Percentiles rank a stretch among this genome's conserved stretches.
Conservation (phyloP, 2,797 vertebrate species). For the Onychomys arenicola region DNA sequence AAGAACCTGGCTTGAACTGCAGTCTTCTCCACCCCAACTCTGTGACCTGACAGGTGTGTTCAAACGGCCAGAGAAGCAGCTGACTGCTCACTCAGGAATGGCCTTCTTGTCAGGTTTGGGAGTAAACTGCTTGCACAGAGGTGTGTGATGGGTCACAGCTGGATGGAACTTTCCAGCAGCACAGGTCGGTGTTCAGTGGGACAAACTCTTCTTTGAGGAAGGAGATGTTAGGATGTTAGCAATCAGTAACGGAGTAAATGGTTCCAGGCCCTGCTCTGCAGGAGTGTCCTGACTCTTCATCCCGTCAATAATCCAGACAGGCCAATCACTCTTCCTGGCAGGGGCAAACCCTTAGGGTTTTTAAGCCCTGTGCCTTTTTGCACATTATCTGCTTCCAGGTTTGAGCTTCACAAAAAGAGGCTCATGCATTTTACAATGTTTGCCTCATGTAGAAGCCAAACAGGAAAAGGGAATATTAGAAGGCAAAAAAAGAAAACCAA, state of each 20-base stretch:
- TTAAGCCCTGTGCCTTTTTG: not conserved
- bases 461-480: slow-evolving; percentile 64
- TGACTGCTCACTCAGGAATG: not conserved
- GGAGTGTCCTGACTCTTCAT: not conserved
- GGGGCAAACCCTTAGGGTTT: not conserved
- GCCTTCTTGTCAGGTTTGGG: not conserved
- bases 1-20: not conserved
- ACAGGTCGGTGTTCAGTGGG: not conserved
- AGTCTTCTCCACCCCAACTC: not conserved
- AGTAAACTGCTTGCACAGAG: not conserved
- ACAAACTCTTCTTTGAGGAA: not conserved
- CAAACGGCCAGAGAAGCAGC: not conserved
- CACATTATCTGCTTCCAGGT: not conserved
- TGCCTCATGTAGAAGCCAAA: slow-evolving; percentile 70
- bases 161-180: slow-evolving; percentile 54
- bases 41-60: not conserved
- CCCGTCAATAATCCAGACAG: not conserved
- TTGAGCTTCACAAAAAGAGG: slow-evolving; percentile 56
- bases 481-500: slow-evolving; percentile 72
- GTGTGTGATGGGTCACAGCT: slow-evolving; percentile 6
- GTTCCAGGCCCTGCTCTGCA: not conserved
- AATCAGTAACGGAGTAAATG: not conserved
- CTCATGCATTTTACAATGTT: slow-evolving; percentile 60
- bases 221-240: not conserved
- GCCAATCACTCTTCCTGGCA: not conserved